Evolutionary conservation across 2,113 vertebrate genomes (phyloP), one percentile per base, ranked within the genome.

Genomic region (Clarias gariepinus): DNA sequence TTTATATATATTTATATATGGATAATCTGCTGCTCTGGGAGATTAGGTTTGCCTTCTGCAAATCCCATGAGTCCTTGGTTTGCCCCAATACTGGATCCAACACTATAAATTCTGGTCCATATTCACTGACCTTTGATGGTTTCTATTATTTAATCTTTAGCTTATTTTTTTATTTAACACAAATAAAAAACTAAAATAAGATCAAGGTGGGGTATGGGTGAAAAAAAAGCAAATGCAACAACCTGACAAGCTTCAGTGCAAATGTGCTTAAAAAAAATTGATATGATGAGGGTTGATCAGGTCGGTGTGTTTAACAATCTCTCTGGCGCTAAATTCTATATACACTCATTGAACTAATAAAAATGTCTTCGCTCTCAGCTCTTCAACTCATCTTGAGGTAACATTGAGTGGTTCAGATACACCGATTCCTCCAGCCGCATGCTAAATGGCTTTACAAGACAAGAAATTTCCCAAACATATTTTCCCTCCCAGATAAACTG

Each of bases 1-100:
- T 87, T 57, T 83, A 73, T 82, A 73, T 81, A 78, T 81, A 87
- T 47, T 11, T 92, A 94, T 94, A 90, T 74, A 94, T 94, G 93
- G 93, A 95, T 93, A 92, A 87, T 19, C 12, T 15, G 33, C 33
- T 90, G 89, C 91, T 92, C 92, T 92, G 90, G 92, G 58, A 91
- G 93, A 47, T 47, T 6, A 47, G 1, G 7, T 47, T 47, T 47
- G 47, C 47, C 80, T 85, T 63, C 79, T 89, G 91, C 91, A 33
- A 28, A 64, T 64, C 79, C 91, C 90, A 91, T 91, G 92, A 92
- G 90, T 87, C 83, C 66, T 76, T 87, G 80, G 25, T 85, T 80
- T 58, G 33, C 80, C 58, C 11, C 83, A 88, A 88, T 74, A 88
- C 87, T 88, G 83, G 69, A 85, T 78, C 61, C 71, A 83, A 83